Base-by-base conservation (phyloP, 2,797 vertebrate genomes). In the Aulostomus chinensis region DNA sequence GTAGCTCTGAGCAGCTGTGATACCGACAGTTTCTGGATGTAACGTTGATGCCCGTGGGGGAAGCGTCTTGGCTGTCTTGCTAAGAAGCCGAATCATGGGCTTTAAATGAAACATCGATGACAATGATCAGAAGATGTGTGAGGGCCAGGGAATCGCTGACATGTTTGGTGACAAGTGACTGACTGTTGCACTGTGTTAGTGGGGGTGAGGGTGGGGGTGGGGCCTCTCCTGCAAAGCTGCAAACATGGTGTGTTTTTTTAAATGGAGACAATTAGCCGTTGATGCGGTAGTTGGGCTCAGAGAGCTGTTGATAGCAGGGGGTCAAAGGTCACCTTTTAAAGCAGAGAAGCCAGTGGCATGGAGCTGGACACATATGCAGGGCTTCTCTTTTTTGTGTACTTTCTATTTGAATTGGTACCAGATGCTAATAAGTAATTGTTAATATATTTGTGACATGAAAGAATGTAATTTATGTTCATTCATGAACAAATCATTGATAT, bases 261-360 rank as follows among this genome's bases (percentile, higher is more conserved):
- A 56, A 64, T n/a, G 55, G 58, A 72, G 69, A 79, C 80, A 83
- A 76, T 79, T 69, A 65, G 55, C 39, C 48, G 65, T 62, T 77
- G 82, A 88, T 78, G 64, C 81, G 67, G 60, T 59, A 39, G 52
- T 37, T 26, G 5, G 10, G 55, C 51, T 42, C 33, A n/a, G 26
- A 53, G 70, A 81, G 68, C 59, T 71, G 78, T 77, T 81, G 75
- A 78, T 80, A 76, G 43, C 68, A 53, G 12, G 46, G 43, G 30
- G 83, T 80, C 82, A 84, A 46, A 77, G 81, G 80, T 84, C 66
- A 61, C 28, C 36, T 52, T 76, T 75, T 78, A 62, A 81, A 84
- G 86, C 59, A 47, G 59, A 62, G 67, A 60, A 77, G 68, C 60
- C 38, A 48, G 55, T 49, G 77, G 78, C 83, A 77, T 9, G 35